Conservation (phyloP, 92 coral and sea anemone genomes). For the Parazoanthus darwini region DNA sequence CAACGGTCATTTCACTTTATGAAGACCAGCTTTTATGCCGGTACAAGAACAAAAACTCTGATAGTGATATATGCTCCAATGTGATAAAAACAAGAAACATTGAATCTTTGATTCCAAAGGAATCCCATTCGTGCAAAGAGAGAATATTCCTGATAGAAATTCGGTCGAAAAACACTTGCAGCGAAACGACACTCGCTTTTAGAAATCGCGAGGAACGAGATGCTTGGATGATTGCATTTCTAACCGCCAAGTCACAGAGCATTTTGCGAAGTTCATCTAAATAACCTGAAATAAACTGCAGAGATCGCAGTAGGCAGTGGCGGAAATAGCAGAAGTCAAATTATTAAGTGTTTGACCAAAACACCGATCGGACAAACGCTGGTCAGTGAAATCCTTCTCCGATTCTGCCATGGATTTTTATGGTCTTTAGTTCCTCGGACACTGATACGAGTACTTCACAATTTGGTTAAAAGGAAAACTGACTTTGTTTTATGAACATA, state of each 20-base stretch:
- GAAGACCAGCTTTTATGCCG: slow-evolving; percentile 28
- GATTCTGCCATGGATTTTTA: no score
- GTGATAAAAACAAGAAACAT: slow-evolving; percentile 26
- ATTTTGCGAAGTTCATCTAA: slow-evolving; percentile 7
- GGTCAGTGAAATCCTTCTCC: no score
- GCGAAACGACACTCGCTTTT: slow-evolving; percentile 22
- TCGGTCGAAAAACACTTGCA: slow-evolving; percentile 25
- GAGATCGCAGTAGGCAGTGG: not conserved
- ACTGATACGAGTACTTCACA: not conserved
- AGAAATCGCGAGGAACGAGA: slow-evolving; percentile 34
- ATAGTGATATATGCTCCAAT: slow-evolving; percentile 9
- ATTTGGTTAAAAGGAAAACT: not conserved
- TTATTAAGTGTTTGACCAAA: not conserved
- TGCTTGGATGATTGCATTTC: slow-evolving; percentile 41
- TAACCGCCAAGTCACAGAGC: slow-evolving; percentile 32
- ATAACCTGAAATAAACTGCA: not conserved
- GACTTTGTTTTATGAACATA: not conserved
- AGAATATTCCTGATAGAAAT: slow-evolving; percentile 26
- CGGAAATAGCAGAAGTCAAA: not conserved
- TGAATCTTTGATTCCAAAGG: slow-evolving; percentile 36
- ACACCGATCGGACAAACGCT: not conserved
- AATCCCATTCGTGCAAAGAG: slow-evolving; percentile 29
- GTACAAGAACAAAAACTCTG: slow-evolving; percentile 24
- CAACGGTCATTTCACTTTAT: slow-evolving; percentile 7
- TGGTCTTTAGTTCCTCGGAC: not conserved